Evolutionary conservation across 2,113 vertebrate species (phyloP).

Genomic region (Callospermophilus lateralis): DNA sequence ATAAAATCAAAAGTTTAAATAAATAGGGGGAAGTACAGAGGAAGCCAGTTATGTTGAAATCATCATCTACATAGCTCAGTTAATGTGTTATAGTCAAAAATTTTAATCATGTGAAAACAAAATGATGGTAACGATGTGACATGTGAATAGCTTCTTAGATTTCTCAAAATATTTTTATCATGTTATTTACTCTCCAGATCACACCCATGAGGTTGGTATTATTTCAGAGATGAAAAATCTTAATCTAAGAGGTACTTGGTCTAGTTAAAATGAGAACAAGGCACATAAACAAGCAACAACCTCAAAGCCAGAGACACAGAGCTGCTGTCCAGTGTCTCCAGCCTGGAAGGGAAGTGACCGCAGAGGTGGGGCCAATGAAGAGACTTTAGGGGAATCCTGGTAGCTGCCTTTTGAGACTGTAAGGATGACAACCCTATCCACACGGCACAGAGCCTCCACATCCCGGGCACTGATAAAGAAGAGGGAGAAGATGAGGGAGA

Average conservation of each 20-base stretch:
- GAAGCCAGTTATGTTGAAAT: constrained; percentile 1
- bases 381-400: not conserved
- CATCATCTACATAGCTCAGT: not conserved
- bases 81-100: not conserved
- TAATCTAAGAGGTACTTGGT: not conserved
- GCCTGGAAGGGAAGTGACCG: not conserved
- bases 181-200: not conserved
- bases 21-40: not conserved
- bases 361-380: not conserved
- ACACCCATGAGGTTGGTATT: not conserved
- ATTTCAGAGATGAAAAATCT: not conserved
- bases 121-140: not conserved
- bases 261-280: not conserved
- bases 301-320: not conserved
- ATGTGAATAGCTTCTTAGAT: not conserved
- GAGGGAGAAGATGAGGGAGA: not conserved
- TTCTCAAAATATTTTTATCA: not conserved
- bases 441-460: not conserved
- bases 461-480: not conserved
- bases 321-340: not conserved
- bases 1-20: constrained; percentile 31
- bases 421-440: not conserved
- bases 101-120: constrained; percentile 13
- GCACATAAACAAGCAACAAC: not conserved
- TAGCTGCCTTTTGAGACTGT: not conserved